These are phyloP conservation scores for Chaetops frenatus DNA, from an alignment of 2,113 vertebrate species.

Conservation along the genomic window DNA sequence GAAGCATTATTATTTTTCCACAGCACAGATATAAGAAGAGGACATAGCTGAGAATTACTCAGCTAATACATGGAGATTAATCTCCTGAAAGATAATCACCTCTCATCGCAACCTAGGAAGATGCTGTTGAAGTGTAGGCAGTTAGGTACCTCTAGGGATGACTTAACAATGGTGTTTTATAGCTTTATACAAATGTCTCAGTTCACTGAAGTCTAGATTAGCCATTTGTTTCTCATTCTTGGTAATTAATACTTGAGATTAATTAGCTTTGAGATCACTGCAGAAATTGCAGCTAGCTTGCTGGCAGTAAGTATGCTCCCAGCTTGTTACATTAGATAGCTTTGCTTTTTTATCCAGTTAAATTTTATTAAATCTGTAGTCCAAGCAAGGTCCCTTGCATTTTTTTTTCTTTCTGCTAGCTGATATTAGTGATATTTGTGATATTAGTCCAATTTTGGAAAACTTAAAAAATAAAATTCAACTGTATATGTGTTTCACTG, in stretches of 20 bases:
- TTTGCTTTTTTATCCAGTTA: background rate
- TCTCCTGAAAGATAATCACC: background rate
- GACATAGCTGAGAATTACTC: background rate
- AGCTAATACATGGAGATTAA: slow-evolving; percentile 7
- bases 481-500: background rate
- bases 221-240: background rate
- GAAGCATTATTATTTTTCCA: background rate
- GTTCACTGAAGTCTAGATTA: background rate
- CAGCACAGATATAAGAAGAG: background rate
- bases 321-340: background rate
- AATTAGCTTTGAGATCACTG: background rate
- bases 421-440: no score
- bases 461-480: background rate
- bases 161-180: background rate
- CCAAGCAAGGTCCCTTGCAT: background rate
- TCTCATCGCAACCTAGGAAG: background rate
- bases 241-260: slow-evolving; percentile 24
- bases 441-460: background rate
- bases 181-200: background rate
- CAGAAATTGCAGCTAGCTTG: background rate
- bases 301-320: background rate
- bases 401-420: background rate
- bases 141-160: background rate
- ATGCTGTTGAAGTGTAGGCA: background rate
- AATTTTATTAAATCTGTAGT: background rate